Base-by-base conservation (phyloP, 2,797 vertebrate genomes). In the Notolepis coatsorum region DNA sequence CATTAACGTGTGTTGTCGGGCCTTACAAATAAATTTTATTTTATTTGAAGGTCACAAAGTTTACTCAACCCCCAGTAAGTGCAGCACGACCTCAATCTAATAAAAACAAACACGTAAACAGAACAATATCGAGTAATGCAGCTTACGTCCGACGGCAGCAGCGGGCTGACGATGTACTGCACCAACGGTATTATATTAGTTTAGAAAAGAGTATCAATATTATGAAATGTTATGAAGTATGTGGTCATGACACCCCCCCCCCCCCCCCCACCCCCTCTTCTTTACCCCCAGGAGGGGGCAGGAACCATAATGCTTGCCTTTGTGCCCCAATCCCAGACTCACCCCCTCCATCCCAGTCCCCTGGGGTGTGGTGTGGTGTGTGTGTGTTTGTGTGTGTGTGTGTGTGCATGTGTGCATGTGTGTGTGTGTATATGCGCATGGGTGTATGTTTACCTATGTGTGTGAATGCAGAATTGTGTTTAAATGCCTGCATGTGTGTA, bases 271-370 rank as follows among this genome's bases (percentile, higher is more conserved):
- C n/a, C 20, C 47, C 27, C 17, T 49, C 50, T 38, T 25, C 27
- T 28, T 53, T 35, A 2, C 23, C 66, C 42, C 48, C 43, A 48
- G 60, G 30, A 49, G 71, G 70, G 84, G 82, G 84, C 77, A 75
- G 21, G 78, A 80, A 65, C 87, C 86, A 94, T 91, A 93, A 93
- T 88, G 89, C 87, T 73, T 0, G 69, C 89, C 92, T 92, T 94
- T 93, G 92, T 94, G 77, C 80, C 80, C 81, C 73, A 46, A 70
- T 60, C 70, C n/a, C 77, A 64, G 76, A 73, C 76, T 57, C 56
- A 71, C 31, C 70, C 60, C 66, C 71, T 41, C 73, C 67, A 65
- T 68, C 71, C 7, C 18, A 24, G 25, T 37, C 17, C 68, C 81
- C 64, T 73, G 39, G 62, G 75, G 73, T n/a, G n/a, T n/a, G n/a